These are phyloP conservation scores for Drosophila virilis DNA, from an alignment of 1,140 invertebrate species.

Conservation along the genomic window DNA sequence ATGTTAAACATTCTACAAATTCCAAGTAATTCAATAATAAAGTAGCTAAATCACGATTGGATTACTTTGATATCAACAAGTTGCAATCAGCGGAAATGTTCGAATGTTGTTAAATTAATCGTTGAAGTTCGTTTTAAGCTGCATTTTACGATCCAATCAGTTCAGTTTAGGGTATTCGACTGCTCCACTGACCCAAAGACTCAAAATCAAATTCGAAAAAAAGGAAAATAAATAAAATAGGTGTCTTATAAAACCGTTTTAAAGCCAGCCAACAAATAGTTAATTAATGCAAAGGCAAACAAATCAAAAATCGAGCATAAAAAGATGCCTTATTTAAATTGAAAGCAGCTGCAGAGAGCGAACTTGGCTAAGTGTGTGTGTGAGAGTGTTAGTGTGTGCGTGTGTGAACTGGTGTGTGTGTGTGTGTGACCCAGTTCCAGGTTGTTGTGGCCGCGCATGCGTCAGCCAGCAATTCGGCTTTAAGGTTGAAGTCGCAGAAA, in stretches of 20 bases:
- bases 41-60: not conserved
- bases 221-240: not conserved
- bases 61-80: constrained; percentile 1
- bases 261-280: constrained; percentile 44
- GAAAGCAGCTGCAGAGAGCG: constrained; percentile 53
- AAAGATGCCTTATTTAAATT: constrained; percentile 59
- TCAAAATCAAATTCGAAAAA: constrained; percentile 15
- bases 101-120: constrained; percentile 11
- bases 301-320: constrained; percentile 61
- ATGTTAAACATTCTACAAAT: not conserved
- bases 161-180: constrained; percentile 17
- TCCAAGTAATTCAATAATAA: not conserved
- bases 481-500: constrained; percentile 46
- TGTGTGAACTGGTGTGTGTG: constrained; percentile 5
- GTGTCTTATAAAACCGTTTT: constrained; percentile 49
- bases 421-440: constrained; percentile 65
- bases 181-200: constrained; percentile 65
- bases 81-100: constrained; percentile 34
- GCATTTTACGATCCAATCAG: constrained; percentile 53
- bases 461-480: constrained; percentile 35
- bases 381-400: constrained; percentile 10
- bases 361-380: not conserved
- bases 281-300: constrained; percentile 75
- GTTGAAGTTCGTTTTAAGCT: constrained; percentile 21
- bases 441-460: constrained; percentile 55